Evolutionary conservation across 2,888 invertebrate genomes (phyloP), one percentile per base, ranked within the genome.

Genomic region (Clanis bilineata): DNA sequence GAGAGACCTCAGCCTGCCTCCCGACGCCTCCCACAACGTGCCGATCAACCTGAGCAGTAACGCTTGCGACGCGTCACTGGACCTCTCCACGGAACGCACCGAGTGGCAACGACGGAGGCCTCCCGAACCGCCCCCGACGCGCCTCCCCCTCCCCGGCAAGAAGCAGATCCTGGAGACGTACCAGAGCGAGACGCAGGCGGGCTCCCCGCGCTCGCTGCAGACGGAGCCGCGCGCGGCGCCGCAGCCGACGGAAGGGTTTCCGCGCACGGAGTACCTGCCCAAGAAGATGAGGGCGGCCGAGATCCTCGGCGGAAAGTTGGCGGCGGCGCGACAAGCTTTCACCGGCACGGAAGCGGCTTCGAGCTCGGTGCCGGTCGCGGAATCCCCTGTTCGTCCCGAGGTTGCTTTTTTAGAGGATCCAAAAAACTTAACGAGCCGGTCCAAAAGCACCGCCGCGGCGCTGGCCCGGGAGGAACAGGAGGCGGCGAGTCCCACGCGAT

Each of bases 381-480:
- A 75, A 44, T 64, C 77, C 61, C 68, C 84, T 64, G 70, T 71
- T 70, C 86, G 85, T 73, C 70, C 86, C 66, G 86, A 86, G 77
- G 81, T 74, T 78, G 85, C 87, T 90, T 90, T 91, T 91, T 92
- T 92, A 90, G 90, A 90, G 86, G 91, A 90, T 90, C 86, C 91
- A 92, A 92, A 91, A 91, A 92, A 92, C 91, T 90, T 88, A 88
- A 83, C 90, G 87, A 89, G 83, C 91, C 91, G 91, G 91, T 91
- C 91, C 91, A 91, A 78, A 87, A 89, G 91, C 91, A 90, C 87
- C 90, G 91, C 91, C 91, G 91, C 91, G 90, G 91, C 91, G 90
- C 91, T 90, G 91, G 91, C 88, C 91, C 91, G 91, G 91, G 89
- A 90, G 86, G 83, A 86, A 86, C 88, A 84, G 83, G 85, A 89